Percentiles rank a stretch among this genome's conserved stretches.
Evolutionary conservation across 2,888 invertebrate species (phyloP).

Genomic region (Hypselothyrea guttata): DNA sequence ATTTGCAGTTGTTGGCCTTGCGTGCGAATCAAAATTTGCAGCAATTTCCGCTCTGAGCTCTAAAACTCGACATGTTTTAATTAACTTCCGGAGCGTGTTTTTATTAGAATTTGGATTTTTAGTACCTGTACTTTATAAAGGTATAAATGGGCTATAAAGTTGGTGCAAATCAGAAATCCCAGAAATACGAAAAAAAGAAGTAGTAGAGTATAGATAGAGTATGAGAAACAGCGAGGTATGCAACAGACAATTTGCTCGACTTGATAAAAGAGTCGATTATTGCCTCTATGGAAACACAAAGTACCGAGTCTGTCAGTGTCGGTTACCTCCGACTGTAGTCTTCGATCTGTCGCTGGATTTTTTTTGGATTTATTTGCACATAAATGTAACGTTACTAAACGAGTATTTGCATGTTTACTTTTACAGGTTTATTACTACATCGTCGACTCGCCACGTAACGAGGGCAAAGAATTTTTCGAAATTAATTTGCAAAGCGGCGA

Average conservation of each 20-base stretch:
- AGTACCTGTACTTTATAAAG: too few species aligned
- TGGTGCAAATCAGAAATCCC: too few species aligned
- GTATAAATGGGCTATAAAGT: too few species aligned
- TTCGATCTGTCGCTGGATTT: too few species aligned
- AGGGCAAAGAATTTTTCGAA: slow-evolving; percentile 97
- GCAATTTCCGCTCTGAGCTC: slow-evolving; percentile 46
- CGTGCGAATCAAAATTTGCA: slow-evolving; percentile 31
- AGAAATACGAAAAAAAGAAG: too few species aligned
- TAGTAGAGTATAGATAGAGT: too few species aligned
- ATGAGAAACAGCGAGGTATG: too few species aligned
- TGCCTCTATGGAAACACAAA: too few species aligned
- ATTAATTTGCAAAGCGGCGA: slow-evolving; percentile 98
- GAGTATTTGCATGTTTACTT: slow-evolving; percentile 10
- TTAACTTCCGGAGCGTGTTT: slow-evolving; percentile 48
- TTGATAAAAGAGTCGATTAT: too few species aligned
- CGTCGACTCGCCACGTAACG: slow-evolving; percentile 94
- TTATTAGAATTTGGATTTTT: not conserved
- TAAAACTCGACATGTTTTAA: slow-evolving; percentile 50
- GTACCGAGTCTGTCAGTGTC: too few species aligned
- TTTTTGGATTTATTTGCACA: not conserved
- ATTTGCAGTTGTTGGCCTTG: slow-evolving; percentile 15
- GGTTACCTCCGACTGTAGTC: too few species aligned
- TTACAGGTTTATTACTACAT: slow-evolving; percentile 95
- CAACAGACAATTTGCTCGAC: too few species aligned
- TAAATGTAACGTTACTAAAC: slow-evolving; percentile 11